phyloP scores from a whole-genome alignment of 2,113 vertebrate genomes.

The Aix galericulata region DNA sequence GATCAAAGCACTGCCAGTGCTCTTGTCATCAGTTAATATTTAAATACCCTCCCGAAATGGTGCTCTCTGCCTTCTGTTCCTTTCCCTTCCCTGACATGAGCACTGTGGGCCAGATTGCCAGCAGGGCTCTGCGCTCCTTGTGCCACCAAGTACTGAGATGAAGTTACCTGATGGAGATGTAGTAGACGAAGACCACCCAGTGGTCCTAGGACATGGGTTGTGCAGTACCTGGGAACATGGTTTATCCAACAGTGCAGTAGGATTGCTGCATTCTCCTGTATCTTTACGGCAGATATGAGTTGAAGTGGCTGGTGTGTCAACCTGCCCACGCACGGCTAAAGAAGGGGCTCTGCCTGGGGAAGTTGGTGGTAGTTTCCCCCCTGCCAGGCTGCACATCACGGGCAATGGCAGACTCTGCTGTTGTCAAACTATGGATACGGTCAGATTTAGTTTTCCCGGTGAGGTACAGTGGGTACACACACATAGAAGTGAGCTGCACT shows the following conservation, averaged over 20 bases:
- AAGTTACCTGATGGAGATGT: too few species aligned
- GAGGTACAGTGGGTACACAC: too few species aligned
- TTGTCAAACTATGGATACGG: background rate
- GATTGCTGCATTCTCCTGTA: background rate
- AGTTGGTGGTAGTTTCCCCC: background rate
- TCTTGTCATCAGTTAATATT: background rate
- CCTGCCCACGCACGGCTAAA: background rate
- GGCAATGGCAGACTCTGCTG: background rate
- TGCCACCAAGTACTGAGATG: too few species aligned
- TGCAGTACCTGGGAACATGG: background rate
- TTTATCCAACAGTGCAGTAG: background rate
- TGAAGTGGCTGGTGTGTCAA: background rate
- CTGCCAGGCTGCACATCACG: background rate
- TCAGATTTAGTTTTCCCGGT: background rate
- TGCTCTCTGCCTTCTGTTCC: background rate
- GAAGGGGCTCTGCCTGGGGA: background rate
- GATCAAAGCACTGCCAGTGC: background rate
- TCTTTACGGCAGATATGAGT: accelerated
- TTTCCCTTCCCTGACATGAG: background rate
- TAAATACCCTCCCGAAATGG: background rate
- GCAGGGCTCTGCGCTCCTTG: background rate
- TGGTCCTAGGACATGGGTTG: accelerated
- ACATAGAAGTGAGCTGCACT: background rate
- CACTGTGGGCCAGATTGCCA: background rate
- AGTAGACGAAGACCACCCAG: too few species aligned